Base-by-base conservation (phyloP, 92 coral and sea anemone species). In the Nematostella vectensis region DNA sequence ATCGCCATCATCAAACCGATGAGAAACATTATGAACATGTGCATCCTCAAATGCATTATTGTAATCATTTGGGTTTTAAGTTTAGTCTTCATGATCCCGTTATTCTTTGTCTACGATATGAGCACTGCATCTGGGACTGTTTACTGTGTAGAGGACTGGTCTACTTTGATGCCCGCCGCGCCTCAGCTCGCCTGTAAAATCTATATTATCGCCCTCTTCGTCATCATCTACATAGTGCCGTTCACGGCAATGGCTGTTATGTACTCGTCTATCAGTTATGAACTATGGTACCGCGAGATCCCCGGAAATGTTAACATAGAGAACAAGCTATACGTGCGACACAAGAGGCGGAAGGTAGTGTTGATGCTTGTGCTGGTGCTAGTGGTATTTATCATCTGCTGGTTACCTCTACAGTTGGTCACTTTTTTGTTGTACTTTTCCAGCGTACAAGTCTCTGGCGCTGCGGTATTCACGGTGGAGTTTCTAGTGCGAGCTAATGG, bases 101-200 rank as follows among this genome's bases (percentile, higher is more conserved):
- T 84, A 30, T 38, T 78, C 12, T 83, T 65, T 29, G 70, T 83
- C 17, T 59, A 64, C 71, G 54, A 66, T 8, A 65, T 87, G 13
- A 52, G 25, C 3, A 3, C 1, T 20, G 59, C 42, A 8, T 36
- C 47, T 48, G 75, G 70, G 12, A 21, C 39, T 20, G 29, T 29
- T 10, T 54, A 16, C 18, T 87, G 96, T 54, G 2, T 33, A 22
- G 96, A 87, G 56, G 66, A 48, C 56, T 87, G 96, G 96, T 57
- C 86, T 12, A 57, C 56, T 0, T 72, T 69, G 31, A 31, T 11
- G 36, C n/a, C n/a, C n/a, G 42, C 63, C 1, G 71, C 69, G 26
- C 51, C 82, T 10, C 25, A 33, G 13, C 10, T 18, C 0, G 77
- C 79, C 9, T 63, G 87, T 13, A 61, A 66, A 47, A 45, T 57